phyloP scores from a whole-genome alignment of 2,797 vertebrate genomes.

The Hapalemur alaotrensis region DNA sequence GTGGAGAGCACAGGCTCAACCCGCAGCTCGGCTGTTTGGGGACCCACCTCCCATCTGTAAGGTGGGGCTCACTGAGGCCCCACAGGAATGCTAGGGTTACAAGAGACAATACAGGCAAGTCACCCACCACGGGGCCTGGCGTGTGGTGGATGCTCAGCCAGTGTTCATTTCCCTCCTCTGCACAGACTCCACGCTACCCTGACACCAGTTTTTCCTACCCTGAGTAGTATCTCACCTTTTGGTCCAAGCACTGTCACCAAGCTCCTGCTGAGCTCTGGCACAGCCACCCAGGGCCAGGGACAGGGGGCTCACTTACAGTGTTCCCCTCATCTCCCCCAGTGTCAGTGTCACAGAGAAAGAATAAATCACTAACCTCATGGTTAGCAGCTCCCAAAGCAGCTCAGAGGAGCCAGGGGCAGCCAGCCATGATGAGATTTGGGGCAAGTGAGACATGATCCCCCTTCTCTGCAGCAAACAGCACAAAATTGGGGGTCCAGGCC shows the following conservation, averaged over 20 bases:
- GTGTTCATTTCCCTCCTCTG: not conserved
- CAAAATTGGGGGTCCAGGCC: not conserved
- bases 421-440: not conserved
- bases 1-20: not conserved
- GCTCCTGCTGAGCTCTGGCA: not conserved
- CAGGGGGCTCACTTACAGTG: rapidly evolving
- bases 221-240: not conserved
- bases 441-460: not conserved
- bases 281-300: not conserved
- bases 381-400: not conserved
- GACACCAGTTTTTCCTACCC: not conserved
- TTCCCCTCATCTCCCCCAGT: not conserved
- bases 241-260: not conserved
- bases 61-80: not conserved
- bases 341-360: not conserved
- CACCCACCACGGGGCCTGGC: not conserved
- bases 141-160: not conserved
- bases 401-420: not conserved
- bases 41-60: not conserved
- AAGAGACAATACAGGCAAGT: not conserved
- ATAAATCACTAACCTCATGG: not conserved
- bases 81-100: not conserved
- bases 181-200: not conserved
- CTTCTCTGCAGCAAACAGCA: not conserved
- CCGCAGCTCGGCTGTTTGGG: not conserved